Evolutionary conservation across 2,113 vertebrate species (phyloP).

Genomic region (Labeo rohita): DNA sequence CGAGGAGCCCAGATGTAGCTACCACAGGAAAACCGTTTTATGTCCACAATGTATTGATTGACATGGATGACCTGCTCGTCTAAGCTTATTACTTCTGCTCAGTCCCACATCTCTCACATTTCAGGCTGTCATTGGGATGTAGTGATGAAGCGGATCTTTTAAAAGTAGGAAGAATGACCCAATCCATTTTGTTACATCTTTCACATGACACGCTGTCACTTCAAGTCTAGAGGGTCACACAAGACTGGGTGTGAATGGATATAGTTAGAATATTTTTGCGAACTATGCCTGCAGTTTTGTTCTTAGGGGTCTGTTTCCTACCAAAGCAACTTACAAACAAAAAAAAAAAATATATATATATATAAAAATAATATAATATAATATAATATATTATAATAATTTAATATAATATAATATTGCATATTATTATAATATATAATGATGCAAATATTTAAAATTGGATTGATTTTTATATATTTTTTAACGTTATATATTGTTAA

Average conservation of each 20-base stretch:
- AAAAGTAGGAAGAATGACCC: neutral
- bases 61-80: constrained; percentile 1
- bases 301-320: neutral
- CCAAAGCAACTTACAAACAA: too few species aligned
- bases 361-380: too few species aligned
- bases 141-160: constrained; percentile 18
- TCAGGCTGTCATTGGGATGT: neutral
- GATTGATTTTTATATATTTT: too few species aligned
- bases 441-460: too few species aligned
- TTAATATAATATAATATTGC: too few species aligned
- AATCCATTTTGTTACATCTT: neutral
- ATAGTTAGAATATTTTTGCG: neutral
- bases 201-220: constrained; percentile 8
- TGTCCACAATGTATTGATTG: constrained; percentile 41
- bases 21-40: constrained; percentile 25
- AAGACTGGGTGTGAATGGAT: neutral
- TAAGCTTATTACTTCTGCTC: neutral
- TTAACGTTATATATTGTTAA: too few species aligned
- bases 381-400: too few species aligned
- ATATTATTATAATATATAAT: too few species aligned
- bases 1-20: constrained; percentile 10
- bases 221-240: neutral
- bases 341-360: too few species aligned
- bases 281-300: neutral
- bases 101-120: neutral